Base-by-base conservation (phyloP, 2,797 vertebrate genomes). In the Sebastiscus albofasciatus region DNA sequence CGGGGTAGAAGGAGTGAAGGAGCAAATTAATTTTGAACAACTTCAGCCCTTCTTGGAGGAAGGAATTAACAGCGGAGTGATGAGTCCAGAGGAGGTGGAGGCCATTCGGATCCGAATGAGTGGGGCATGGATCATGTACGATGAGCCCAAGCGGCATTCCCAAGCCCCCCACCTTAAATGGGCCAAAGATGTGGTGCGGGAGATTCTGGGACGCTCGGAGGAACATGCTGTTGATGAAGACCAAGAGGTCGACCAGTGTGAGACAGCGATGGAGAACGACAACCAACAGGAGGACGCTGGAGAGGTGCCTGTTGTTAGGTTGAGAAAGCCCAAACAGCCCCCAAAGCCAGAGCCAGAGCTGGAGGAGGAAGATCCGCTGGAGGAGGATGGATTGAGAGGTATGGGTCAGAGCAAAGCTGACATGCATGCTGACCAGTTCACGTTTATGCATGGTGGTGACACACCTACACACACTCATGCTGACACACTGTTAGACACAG, bases 101-200 rank as follows among this genome's bases (percentile, higher is more conserved):
- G 92, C 88, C 73, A 87, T 93, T 36, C 80, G 79, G 9, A 88
- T 89, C 65, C 77, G 81, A 67, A 78, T 91, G 78, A 95, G 90
- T 1, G 86, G 91, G 3, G 80, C 87, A 0, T 94, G 92, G 93
- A 90, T 61, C 75, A 78, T 89, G 74, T 82, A 85, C 0, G 93
- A 93, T 59, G 92, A 93, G 27, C 85, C 87, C 39, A 96, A 95
- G 73, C 84, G 89, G 5, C 87, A 87, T 68, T 96, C 95, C 49
- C 94, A 95, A 87, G 91, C 95, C 29, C 94, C 95, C 8, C 95
- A 96, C 83, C 88, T 96, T 52, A 96, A 94, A 90, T 96, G 95
- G 95, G 95, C 95, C 73, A 95, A 91, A 80, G 88, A 81, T 26
- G 88, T 96, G 33, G 78, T 95, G 27, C 87, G 69, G 4, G 93